Evolutionary conservation across 2,113 vertebrate species (phyloP).

Genomic region (Alces alces): DNA sequence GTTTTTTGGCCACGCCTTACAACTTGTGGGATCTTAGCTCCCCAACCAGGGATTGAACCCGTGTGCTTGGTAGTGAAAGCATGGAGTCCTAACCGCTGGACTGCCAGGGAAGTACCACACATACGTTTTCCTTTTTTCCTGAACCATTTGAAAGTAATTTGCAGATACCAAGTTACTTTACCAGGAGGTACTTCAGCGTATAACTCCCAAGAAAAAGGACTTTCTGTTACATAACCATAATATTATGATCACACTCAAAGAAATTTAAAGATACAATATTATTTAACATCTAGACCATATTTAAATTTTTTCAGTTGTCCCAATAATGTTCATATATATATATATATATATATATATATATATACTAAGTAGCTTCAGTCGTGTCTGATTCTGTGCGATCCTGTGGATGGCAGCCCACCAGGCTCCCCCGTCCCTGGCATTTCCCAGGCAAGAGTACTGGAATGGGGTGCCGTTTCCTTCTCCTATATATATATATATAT

Average conservation of each 20-base stretch:
- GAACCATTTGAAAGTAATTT: neutral
- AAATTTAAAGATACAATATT: neutral
- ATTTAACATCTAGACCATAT: neutral
- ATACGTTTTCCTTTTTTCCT: neutral
- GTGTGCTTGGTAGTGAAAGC: neutral
- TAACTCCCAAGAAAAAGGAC: neutral
- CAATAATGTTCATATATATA: neutral
- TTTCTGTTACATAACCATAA: neutral
- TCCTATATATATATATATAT: neutral
- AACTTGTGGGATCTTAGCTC: neutral
- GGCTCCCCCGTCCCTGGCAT: neutral
- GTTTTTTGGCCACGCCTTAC: neutral
- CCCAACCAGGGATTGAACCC: neutral
- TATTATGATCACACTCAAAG: neutral
- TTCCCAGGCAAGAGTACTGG: neutral
- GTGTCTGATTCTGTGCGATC: fast-evolving
- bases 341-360: neutral
- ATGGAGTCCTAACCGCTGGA: neutral
- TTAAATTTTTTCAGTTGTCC: slow-evolving; percentile 3
- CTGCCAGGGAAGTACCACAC: neutral
- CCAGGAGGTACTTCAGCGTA: neutral
- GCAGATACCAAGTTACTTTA: neutral
- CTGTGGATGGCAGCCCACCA: neutral
- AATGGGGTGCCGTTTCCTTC: neutral
- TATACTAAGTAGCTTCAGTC: neutral